Conservation (phyloP, 1,140 invertebrate species). For the Micrasema longulum region DNA sequence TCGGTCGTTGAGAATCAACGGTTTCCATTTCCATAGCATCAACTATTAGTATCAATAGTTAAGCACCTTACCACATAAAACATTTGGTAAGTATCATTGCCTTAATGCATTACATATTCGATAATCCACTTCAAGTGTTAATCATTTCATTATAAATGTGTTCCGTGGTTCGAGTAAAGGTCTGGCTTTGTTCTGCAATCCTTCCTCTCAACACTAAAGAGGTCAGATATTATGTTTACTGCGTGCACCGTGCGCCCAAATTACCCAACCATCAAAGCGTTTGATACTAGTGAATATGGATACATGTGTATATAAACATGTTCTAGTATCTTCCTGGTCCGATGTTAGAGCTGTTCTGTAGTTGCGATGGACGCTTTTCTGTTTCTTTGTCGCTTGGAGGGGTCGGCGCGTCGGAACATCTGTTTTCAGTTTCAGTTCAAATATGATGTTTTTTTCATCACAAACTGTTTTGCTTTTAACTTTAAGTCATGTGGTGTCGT, state of each 20-base stretch:
- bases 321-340: not conserved
- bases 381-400: conserved; percentile 29
- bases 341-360: not conserved
- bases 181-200: conserved; percentile 4
- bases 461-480: conserved; percentile 29
- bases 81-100: conserved; percentile 34
- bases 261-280: not conserved
- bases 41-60: no score
- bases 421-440: conserved; percentile 44
- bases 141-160: conserved; percentile 28
- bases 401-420: conserved; percentile 32
- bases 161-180: not conserved
- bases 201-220: conserved; percentile 34
- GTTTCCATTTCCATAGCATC: no score
- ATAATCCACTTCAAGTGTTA: conserved; percentile 36
- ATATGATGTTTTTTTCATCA: conserved; percentile 16
- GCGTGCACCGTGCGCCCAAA: not conserved
- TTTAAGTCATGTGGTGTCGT: conserved; percentile 33
- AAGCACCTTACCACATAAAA: not conserved
- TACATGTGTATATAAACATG: not conserved
- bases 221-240: conserved; percentile 33
- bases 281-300: no score
- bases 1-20: no score
- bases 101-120: conserved; percentile 34
- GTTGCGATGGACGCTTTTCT: not conserved